Conservation (phyloP, 1,140 invertebrate genomes). For the Oryctes rhinoceros region DNA sequence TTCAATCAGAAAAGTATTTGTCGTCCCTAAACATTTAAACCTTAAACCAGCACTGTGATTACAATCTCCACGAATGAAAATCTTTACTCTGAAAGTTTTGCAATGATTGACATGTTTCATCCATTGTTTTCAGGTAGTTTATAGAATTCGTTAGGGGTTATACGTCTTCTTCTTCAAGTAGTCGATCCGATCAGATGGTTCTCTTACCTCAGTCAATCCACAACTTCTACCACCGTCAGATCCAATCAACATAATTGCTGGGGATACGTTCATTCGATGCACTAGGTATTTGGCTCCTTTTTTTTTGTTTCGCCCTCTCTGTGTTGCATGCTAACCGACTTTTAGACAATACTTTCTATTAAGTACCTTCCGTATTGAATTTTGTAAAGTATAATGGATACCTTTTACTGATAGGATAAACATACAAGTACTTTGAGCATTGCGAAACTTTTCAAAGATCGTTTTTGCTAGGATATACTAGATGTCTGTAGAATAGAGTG, state of each 20-base stretch:
- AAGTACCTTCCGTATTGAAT: background rate
- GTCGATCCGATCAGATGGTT: background rate
- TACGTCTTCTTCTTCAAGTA: background rate
- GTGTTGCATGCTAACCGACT: constrained; percentile 8
- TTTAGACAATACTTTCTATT: background rate
- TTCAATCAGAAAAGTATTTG: background rate
- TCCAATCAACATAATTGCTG: background rate
- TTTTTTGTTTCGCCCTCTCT: background rate
- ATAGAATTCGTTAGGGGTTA: constrained; percentile 30
- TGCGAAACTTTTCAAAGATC: too few relatives aligned
- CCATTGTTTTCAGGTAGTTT: constrained; percentile 33
- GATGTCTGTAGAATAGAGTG: too few relatives aligned
- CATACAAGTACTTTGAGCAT: too few relatives aligned
- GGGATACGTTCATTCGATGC: background rate
- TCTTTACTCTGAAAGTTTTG: background rate
- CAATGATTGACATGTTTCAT: background rate
- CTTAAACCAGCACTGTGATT: too few relatives aligned
- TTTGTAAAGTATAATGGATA: background rate
- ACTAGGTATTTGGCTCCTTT: constrained; percentile 19
- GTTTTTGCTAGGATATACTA: too few relatives aligned
- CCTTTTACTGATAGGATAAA: background rate
- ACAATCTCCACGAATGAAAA: background rate
- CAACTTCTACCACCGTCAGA: constrained; percentile 6
- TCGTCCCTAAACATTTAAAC: too few relatives aligned
- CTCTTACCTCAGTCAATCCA: too few relatives aligned